Evolutionary conservation across 2,113 vertebrate genomes (phyloP).

Genomic region (Albula glossodonta): DNA sequence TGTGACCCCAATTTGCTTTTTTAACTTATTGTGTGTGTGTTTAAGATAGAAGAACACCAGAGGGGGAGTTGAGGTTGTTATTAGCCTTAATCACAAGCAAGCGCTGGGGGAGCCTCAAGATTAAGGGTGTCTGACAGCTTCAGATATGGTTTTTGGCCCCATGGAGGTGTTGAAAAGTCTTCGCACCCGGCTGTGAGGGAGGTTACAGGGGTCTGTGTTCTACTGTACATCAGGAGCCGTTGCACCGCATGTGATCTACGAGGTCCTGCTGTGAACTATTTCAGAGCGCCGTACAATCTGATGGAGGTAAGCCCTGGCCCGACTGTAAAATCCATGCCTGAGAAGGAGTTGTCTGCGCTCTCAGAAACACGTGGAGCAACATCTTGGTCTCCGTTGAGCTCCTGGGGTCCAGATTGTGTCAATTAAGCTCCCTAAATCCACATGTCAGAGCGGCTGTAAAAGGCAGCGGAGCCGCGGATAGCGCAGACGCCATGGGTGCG

Average conservation of each 20-base stretch:
- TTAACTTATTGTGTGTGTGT: no score
- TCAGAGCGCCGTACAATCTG: neutral
- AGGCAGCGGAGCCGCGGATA: neutral
- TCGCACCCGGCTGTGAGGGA: constrained; percentile 29
- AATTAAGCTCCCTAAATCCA: neutral
- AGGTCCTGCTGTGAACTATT: constrained; percentile 1
- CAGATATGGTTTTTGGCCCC: constrained; percentile 23
- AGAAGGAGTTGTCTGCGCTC: neutral
- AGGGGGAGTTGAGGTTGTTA: neutral
- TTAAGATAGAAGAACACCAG: neutral
- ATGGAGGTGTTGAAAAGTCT: constrained; percentile 49
- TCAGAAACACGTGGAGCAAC: constrained; percentile 2
- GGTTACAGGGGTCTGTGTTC: constrained; percentile 39
- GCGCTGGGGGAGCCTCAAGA: neutral
- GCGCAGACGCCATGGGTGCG: constrained; percentile 15
- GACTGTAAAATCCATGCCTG: neutral
- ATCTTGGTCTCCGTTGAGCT: neutral
- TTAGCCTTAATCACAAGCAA: neutral
- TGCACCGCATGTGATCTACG: neutral
- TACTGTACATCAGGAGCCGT: constrained; percentile 13
- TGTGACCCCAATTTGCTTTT: no score
- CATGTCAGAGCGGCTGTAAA: neutral
- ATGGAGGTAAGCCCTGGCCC: neutral
- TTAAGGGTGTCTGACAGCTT: constrained; percentile 11
- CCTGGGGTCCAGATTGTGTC: constrained; percentile 14